A percentile compares a stretch with the other conserved stretches of the same genome.
These are phyloP conservation scores for Muschampia plurimacula DNA, from an alignment of 2,888 invertebrate species.

Conservation along the genomic window DNA sequence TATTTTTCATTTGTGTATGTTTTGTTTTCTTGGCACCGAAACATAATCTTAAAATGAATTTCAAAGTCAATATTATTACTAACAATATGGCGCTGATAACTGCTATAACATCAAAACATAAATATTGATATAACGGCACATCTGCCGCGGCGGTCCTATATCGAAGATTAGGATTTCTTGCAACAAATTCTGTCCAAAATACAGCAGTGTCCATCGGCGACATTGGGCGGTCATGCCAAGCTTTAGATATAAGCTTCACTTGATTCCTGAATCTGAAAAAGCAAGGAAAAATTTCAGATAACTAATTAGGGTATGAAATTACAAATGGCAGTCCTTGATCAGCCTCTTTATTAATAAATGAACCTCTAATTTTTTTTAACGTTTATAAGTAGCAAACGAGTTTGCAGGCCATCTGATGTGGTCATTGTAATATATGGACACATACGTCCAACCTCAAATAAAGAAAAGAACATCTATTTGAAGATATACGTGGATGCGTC, in stretches of 20 bases:
- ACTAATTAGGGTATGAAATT: not conserved
- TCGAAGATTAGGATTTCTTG: constrained; percentile 77
- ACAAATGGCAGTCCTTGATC: not conserved
- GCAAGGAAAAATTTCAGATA: not conserved
- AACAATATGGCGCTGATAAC: constrained; percentile 46
- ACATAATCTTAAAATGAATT: constrained; percentile 43
- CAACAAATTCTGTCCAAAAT: constrained; percentile 88
- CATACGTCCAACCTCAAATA: no score
- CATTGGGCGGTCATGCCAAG: constrained; percentile 86
- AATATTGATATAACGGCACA: constrained; percentile 82
- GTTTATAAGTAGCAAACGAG: no score
- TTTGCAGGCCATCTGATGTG: no score
- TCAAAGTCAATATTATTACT: constrained; percentile 44
- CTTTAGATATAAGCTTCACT: constrained; percentile 77
- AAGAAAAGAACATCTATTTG: no score
- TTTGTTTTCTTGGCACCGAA: constrained; percentile 43
- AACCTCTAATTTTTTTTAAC: not conserved
- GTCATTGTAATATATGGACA: no score
- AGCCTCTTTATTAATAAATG: not conserved
- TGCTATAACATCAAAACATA: constrained; percentile 66
- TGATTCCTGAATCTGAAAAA: constrained; percentile 70
- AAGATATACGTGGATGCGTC: no score
- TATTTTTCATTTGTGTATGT: constrained; percentile 35
- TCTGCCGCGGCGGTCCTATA: constrained; percentile 83
- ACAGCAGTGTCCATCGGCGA: constrained; percentile 86